Evolutionary conservation across 2,797 vertebrate species (phyloP).

Genomic region (Leuciscus waleckii): DNA sequence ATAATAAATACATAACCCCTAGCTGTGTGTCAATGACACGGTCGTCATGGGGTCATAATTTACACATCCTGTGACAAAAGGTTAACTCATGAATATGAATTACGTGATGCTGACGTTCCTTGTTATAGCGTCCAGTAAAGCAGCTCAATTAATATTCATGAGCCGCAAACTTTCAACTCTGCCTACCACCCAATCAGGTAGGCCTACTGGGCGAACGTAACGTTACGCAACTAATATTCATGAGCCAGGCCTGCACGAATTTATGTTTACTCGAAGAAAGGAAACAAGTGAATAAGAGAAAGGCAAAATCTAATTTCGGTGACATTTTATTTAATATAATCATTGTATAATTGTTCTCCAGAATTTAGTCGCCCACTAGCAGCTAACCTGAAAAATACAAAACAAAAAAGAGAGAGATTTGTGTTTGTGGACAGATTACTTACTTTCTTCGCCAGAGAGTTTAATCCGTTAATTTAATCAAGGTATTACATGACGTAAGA

Average conservation of each 20-base stretch:
- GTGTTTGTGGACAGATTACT: slow-evolving; percentile 17
- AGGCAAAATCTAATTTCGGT: background rate
- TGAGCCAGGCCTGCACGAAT: background rate
- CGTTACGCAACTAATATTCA: background rate
- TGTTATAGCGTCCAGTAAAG: too few relatives aligned
- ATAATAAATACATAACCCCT: background rate
- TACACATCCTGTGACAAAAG: background rate
- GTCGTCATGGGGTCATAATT: background rate
- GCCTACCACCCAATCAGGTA: background rate
- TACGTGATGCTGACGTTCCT: background rate
- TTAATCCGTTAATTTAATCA: slow-evolving; percentile 73
- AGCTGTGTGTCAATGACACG: background rate
- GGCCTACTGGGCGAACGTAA: background rate
- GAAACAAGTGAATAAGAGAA: background rate
- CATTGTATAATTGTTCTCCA: background rate
- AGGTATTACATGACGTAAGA: slow-evolving; percentile 63
- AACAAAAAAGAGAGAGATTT: slow-evolving; percentile 1
- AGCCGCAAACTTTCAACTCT: background rate
- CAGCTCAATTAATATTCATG: background rate
- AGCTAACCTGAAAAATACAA: background rate
- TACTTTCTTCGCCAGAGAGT: slow-evolving; percentile 25
- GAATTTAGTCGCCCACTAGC: background rate
- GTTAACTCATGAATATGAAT: background rate
- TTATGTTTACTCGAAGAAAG: background rate
- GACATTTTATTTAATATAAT: background rate